Evolutionary conservation across 2,797 vertebrate species (phyloP).

Genomic region (Hypotaenidia philippensis): DNA sequence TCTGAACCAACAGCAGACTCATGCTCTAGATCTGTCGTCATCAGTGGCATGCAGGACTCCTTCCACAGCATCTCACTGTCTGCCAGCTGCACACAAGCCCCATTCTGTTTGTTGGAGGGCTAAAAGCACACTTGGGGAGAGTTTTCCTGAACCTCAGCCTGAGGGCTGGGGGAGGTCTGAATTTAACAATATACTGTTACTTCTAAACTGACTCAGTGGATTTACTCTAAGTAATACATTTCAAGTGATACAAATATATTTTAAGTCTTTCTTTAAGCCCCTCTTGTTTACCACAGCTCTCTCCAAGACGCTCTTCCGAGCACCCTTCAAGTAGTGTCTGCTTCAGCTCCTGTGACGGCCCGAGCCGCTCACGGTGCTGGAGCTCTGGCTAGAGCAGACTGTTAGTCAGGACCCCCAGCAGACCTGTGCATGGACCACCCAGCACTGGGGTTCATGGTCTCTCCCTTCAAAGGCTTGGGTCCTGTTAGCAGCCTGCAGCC

Average conservation of each 20-base stretch:
- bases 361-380: not conserved
- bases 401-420: not conserved
- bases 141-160: not conserved
- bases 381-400: not conserved
- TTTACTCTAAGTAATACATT: not conserved
- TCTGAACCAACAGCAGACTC: not conserved
- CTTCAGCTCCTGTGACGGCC: not conserved
- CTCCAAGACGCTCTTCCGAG: not conserved
- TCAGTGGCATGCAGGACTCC: not conserved
- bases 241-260: not conserved
- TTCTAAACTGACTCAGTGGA: not conserved
- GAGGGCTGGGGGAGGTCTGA: not conserved
- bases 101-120: not conserved
- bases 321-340: not conserved
- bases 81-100: not conserved
- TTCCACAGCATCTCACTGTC: not conserved
- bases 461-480: not conserved
- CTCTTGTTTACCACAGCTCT: not conserved
- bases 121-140: rapidly evolving
- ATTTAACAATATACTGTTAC: not conserved
- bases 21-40: not conserved
- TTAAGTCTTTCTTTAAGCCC: not conserved
- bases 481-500: not conserved
- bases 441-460: not conserved
- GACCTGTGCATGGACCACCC: not conserved